Conservation (phyloP, 1,140 invertebrate species). For the Drosophila trapezifrons region DNA sequence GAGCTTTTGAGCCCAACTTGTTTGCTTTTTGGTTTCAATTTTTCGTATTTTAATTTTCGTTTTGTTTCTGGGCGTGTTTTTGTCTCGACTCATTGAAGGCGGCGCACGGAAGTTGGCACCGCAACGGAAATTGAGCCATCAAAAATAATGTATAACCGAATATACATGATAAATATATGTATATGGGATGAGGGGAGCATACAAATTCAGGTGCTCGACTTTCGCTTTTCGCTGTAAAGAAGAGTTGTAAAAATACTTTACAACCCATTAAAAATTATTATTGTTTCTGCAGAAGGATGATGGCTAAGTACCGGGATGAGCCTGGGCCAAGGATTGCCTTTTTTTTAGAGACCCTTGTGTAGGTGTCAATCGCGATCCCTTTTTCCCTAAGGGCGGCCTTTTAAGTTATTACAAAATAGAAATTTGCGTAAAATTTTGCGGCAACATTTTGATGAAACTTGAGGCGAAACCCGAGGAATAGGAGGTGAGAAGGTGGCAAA, state of each 20-base stretch:
- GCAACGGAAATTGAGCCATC: conserved; percentile 78
- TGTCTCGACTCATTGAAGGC: conserved; percentile 64
- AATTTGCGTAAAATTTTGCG: conserved; percentile 61
- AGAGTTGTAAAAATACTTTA: conserved; percentile 68
- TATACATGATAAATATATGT: conserved; percentile 37
- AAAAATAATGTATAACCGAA: conserved; percentile 63
- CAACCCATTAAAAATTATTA: conserved; percentile 78
- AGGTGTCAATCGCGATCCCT: conserved; percentile 39
- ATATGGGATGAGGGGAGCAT: conserved; percentile 22
- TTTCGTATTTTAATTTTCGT: conserved; percentile 41
- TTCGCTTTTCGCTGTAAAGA: conserved; percentile 33
- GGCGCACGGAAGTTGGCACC: conserved; percentile 65
- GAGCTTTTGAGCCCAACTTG: conserved; percentile 26
- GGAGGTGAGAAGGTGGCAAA: conserved; percentile 26
- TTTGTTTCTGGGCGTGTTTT: conserved; percentile 49
- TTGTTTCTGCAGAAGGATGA: conserved; percentile 45
- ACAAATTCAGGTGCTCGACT: conserved; percentile 56
- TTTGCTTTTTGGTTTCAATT: conserved; percentile 16
- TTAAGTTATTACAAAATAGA: conserved; percentile 50
- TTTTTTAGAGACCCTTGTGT: conserved; percentile 1
- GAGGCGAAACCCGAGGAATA: conserved; percentile 15
- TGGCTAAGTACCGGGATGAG: conserved; percentile 22
- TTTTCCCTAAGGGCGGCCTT: conserved; percentile 13
- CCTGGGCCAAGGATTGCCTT: background rate
- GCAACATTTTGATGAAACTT: conserved; percentile 43